Conservation (phyloP, 2,888 invertebrate genomes). For the Torymus aiolomorphi region DNA sequence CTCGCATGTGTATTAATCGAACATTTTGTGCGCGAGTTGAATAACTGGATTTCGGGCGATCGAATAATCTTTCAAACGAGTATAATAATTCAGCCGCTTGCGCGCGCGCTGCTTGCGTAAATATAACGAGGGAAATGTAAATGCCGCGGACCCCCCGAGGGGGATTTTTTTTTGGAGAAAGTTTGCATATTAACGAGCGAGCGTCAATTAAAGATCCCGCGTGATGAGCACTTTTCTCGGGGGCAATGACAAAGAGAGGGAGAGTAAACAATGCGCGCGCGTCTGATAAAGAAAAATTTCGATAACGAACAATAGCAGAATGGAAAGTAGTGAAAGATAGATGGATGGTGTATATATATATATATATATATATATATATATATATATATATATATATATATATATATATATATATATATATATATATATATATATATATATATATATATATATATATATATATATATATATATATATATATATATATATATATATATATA, state of each 20-base stretch:
- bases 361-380: too few relatives aligned
- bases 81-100: conserved; percentile 12
- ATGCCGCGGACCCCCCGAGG: too few relatives aligned
- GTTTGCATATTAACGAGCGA: neutral
- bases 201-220: neutral
- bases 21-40: neutral
- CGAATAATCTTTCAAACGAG: conserved; percentile 8
- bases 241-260: neutral
- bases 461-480: too few relatives aligned
- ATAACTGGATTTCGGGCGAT: conserved; percentile 3
- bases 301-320: conserved; percentile 23
- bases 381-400: too few relatives aligned
- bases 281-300: conserved; percentile 9
- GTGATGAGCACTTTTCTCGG: neutral
- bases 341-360: too few relatives aligned
- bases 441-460: too few relatives aligned
- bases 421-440: too few relatives aligned
- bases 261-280: conserved; percentile 16
- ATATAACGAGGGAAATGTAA: too few relatives aligned
- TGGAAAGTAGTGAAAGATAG: too few relatives aligned
- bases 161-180: too few relatives aligned
- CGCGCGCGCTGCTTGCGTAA: neutral
- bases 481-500: too few relatives aligned
- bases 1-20: neutral
- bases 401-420: too few relatives aligned